Percentiles rank a stretch among this genome's conserved stretches.
Conservation (phyloP, 2,113 vertebrate genomes). For the Dinomys branickii region DNA sequence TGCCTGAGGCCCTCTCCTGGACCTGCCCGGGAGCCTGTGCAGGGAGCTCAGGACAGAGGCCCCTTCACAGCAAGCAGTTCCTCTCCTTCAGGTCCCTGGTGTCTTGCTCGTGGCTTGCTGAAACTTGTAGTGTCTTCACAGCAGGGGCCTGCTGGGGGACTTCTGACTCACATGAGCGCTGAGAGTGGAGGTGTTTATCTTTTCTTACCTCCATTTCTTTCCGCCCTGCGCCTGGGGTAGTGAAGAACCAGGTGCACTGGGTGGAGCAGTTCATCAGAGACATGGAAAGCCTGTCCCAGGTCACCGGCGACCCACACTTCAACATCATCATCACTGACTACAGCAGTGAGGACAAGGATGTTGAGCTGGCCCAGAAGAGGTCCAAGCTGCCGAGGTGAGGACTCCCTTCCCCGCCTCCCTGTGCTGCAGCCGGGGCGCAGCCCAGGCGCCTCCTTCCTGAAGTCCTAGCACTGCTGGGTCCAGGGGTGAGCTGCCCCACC, state of each 20-base stretch:
- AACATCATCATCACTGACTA: slow-evolving; percentile 94
- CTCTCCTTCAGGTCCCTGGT: rapidly evolving
- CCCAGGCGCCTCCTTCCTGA: background rate
- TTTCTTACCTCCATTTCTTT: background rate
- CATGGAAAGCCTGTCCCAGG: slow-evolving; percentile 91
- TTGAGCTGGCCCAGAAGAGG: slow-evolving; percentile 89
- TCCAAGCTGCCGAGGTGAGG: slow-evolving; percentile 91
- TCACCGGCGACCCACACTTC: slow-evolving; percentile 90
- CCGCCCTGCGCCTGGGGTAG: slow-evolving; percentile 80
- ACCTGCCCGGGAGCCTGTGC: background rate
- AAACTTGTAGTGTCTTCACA: background rate
- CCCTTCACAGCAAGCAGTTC: rapidly evolving
- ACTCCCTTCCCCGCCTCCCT: background rate
- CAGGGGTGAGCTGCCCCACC: too few species aligned
- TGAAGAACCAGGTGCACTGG: slow-evolving; percentile 99
- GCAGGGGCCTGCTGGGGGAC: background rate
- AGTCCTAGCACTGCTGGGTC: background rate
- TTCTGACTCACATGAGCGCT: background rate
- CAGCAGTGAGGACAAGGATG: slow-evolving; percentile 94
- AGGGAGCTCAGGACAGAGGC: background rate
- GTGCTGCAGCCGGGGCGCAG: background rate
- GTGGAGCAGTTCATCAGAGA: slow-evolving; percentile 94
- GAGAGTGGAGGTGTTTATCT: background rate
- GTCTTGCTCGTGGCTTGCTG: background rate
- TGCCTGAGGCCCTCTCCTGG: background rate